Evolutionary conservation across 2,797 vertebrate species (phyloP), one percentile per base, ranked within the genome.

Genomic region (Falco peregrinus): DNA sequence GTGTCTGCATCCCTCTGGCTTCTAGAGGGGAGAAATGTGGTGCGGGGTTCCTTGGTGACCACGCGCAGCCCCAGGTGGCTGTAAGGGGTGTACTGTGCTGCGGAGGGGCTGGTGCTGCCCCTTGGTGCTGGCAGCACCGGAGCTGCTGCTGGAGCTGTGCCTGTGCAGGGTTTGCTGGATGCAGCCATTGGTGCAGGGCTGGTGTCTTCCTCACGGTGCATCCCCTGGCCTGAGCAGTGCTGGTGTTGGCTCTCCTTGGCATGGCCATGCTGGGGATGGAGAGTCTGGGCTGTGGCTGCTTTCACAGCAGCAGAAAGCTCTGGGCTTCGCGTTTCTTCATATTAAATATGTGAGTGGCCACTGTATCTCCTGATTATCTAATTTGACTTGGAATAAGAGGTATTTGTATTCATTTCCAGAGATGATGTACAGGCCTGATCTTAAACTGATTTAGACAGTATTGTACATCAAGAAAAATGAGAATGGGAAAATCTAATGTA

Each of bases 381-480:
- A 97, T 97, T 94, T 96, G 84, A 96, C 94, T 96, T 77, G 86
- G 95, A 97, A 96, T 95, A 96, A 97, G 90, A 88, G 88, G 87
- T 88, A 97, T 97, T 97, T 63, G 56, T 97, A 94, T 96, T 96
- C 95, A 97, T 97, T 97, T 97, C 90, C 84, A 97, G 96, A 89
- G 96, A 95, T 97, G 88, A 95, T 96, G 85, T 81, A 97, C 63
- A 97, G 86, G 54, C 87, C 95, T 93, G 94, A 97, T 92, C 90
- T 97, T 95, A 97, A 98, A 94, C 90, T 95, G 84, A 89, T 93
- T 95, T 95, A 96, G 96, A 96, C 83, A 96, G 91, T 79, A 76
- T 78, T 97, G 85, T 95, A 97, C 96, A 97, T 97, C 91, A 97
- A 96, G 96, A 96, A 71, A 86, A 96, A 97, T 95, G 89, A 93